Evolutionary conservation across 2,797 vertebrate species (phyloP).

Genomic region (Anableps anableps): DNA sequence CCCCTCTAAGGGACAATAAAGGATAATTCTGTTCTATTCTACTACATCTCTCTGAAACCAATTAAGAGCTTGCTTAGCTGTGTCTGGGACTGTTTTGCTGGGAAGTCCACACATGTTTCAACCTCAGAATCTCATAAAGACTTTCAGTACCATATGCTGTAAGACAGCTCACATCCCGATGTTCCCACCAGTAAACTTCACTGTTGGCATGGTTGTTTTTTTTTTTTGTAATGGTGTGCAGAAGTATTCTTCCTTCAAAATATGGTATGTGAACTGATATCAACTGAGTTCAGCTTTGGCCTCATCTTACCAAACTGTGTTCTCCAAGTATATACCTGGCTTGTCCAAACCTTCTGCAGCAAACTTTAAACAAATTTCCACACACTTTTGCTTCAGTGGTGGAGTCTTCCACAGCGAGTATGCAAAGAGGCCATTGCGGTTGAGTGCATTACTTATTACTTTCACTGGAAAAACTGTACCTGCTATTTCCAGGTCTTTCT

Average conservation of each 20-base stretch:
- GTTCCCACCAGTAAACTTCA: neutral
- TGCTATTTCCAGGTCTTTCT: no score
- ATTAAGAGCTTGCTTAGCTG: neutral
- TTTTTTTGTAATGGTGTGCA: neutral
- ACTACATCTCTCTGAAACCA: neutral
- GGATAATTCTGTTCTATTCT: neutral
- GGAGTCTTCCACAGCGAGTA: no score
- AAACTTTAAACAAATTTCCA: no score
- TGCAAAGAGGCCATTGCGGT: no score
- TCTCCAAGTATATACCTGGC: neutral
- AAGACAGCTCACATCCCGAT: neutral
- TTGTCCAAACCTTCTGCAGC: neutral
- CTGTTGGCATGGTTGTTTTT: neutral
- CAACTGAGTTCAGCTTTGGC: neutral
- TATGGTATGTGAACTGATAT: no score
- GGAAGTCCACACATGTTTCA: neutral
- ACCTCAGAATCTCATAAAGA: neutral
- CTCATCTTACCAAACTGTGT: neutral
- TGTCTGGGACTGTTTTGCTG: neutral
- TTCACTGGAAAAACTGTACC: no score
- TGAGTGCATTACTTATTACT: no score
- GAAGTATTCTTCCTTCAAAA: no score
- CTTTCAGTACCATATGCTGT: neutral
- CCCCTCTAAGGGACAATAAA: neutral
- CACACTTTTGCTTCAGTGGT: no score